Evolutionary conservation across 2,113 vertebrate species (phyloP).

Genomic region (Clarias gariepinus): DNA sequence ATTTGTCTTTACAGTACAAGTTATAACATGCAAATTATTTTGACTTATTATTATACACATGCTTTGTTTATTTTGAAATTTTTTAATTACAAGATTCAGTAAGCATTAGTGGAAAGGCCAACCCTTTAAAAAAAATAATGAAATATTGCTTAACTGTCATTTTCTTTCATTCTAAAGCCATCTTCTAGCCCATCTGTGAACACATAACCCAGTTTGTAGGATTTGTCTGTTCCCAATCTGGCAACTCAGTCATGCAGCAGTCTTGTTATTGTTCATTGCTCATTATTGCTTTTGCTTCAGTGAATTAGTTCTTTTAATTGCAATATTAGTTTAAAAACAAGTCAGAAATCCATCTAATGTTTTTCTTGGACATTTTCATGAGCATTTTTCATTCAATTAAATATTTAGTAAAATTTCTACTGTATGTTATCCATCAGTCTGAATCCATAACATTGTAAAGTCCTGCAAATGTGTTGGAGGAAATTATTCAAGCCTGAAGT

Average conservation of each 20-base stretch:
- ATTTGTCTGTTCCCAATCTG: neutral
- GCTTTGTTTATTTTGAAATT: neutral
- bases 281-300: neutral
- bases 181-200: neutral
- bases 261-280: constrained; percentile 2
- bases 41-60: neutral
- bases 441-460: neutral
- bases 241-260: neutral
- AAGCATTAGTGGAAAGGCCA: neutral
- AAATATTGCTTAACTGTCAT: neutral
- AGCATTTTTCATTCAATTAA: neutral
- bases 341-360: neutral
- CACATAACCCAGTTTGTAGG: neutral
- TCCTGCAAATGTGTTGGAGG: neutral
- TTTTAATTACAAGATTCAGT: neutral
- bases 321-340: neutral
- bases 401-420: neutral
- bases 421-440: neutral
- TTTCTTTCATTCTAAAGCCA: neutral
- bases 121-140: neutral
- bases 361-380: neutral
- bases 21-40: no score
- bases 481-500: neutral
- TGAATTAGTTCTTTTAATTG: neutral
- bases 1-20: neutral